phyloP scores from a whole-genome alignment of 1,140 invertebrate species.

The Belonocnema kinseyi region DNA sequence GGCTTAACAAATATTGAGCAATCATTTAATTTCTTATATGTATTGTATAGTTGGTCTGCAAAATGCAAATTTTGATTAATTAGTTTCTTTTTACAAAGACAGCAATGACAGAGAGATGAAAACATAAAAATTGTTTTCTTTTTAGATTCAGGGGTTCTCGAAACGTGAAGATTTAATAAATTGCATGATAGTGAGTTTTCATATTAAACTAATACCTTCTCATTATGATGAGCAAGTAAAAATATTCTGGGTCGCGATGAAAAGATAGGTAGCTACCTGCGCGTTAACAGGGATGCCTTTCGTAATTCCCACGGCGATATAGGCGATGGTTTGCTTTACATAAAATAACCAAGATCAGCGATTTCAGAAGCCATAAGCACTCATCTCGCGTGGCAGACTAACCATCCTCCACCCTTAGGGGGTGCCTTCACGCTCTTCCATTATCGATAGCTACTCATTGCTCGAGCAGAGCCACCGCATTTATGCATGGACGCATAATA shows the following conservation, averaged over 20 bases:
- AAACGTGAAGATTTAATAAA: too few species aligned
- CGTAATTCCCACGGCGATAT: slow-evolving; percentile 41
- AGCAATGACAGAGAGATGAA: too few species aligned
- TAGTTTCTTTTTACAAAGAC: too few species aligned
- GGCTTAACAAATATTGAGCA: too few species aligned
- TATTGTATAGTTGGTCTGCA: too few species aligned
- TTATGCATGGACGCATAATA: slow-evolving; percentile 56
- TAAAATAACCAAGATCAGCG: slow-evolving; percentile 53
- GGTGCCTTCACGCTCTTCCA: slow-evolving; percentile 41
- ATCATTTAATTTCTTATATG: too few species aligned
- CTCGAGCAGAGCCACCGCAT: slow-evolving; percentile 50
- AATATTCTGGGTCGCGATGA: not conserved
- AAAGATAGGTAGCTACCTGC: slow-evolving; percentile 7
- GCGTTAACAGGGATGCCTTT: not conserved
- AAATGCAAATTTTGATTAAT: too few species aligned
- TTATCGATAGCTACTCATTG: slow-evolving; percentile 47
- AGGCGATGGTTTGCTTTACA: slow-evolving; percentile 40
- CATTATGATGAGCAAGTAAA: not conserved
- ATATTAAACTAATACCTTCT: too few species aligned
- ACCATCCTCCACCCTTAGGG: slow-evolving; percentile 20
- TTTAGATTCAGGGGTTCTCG: too few species aligned
- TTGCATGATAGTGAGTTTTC: too few species aligned
- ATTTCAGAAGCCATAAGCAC: slow-evolving; percentile 42
- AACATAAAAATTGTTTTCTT: too few species aligned
- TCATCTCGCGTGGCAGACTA: slow-evolving; percentile 33